A percentile compares a stretch with the other conserved stretches of the same genome.
Evolutionary conservation across 2,888 invertebrate genomes (phyloP).

Genomic region (Zaprionus obscuricornis): DNA sequence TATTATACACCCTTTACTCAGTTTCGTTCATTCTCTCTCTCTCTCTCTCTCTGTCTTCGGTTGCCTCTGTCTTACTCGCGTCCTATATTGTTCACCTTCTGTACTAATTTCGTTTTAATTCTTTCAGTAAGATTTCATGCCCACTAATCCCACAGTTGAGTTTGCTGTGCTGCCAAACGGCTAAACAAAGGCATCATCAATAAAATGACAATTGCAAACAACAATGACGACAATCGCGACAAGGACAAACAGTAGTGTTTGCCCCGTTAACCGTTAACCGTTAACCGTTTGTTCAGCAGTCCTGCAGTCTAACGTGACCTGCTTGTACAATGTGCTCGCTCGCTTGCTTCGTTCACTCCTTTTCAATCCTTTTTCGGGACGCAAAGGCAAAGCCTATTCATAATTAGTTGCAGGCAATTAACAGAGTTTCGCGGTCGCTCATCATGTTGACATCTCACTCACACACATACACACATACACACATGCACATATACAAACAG

Average conservation of each 20-base stretch:
- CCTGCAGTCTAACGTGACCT: no score
- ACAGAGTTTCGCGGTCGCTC: conserved; percentile 62
- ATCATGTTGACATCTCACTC: conserved; percentile 55
- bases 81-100: background rate
- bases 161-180: conserved; percentile 43
- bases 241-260: conserved; percentile 80
- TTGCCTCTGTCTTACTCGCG: background rate
- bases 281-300: background rate
- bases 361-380: conserved; percentile 39
- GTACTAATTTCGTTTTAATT: conserved; percentile 71
- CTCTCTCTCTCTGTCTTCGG: background rate
- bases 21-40: no score
- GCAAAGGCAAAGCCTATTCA: conserved; percentile 56
- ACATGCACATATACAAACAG: no score
- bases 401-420: conserved; percentile 79
- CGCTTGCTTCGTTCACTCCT: conserved; percentile 57
- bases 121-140: conserved; percentile 62
- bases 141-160: conserved; percentile 78
- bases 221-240: conserved; percentile 80
- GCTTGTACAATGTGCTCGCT: no score
- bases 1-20: no score
- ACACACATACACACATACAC: no score
- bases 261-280: conserved; percentile 3
- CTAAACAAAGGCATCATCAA: conserved; percentile 74
- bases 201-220: conserved; percentile 81